phyloP scores from a whole-genome alignment of 2,888 invertebrate species.

The Nowickia ferox region DNA sequence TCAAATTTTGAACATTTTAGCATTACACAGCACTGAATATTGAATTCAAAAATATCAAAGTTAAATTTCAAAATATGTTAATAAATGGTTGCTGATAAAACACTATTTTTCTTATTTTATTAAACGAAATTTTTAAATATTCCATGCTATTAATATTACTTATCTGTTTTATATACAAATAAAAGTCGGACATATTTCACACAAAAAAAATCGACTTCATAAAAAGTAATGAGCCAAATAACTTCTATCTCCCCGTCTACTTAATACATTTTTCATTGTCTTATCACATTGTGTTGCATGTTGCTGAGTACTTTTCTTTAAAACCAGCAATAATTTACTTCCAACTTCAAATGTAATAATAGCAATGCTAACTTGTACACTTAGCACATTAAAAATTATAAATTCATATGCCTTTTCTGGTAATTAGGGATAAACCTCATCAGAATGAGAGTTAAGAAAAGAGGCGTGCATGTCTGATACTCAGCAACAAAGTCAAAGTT shows the following conservation, averaged over 20 bases:
- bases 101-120: too few species aligned
- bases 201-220: too few species aligned
- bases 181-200: too few species aligned
- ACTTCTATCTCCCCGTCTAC: not conserved
- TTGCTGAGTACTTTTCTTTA: not conserved
- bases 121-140: too few species aligned
- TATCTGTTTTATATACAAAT: too few species aligned
- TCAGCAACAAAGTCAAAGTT: conserved; percentile 41
- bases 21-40: too few species aligned
- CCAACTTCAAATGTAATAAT: conserved; percentile 7
- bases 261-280: not conserved
- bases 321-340: conserved; percentile 24
- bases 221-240: not conserved
- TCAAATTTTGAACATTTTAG: too few species aligned
- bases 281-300: conserved; percentile 31
- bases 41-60: too few species aligned
- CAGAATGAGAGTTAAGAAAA: not conserved
- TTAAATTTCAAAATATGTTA: too few species aligned
- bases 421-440: not conserved
- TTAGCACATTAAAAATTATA: conserved; percentile 20
- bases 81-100: too few species aligned
- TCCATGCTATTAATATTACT: too few species aligned
- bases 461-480: conserved; percentile 12
- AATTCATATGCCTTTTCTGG: conserved; percentile 5
- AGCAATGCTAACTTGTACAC: not conserved